Conservation (phyloP, 2,113 vertebrate genomes). For the Callionymus lyra region DNA sequence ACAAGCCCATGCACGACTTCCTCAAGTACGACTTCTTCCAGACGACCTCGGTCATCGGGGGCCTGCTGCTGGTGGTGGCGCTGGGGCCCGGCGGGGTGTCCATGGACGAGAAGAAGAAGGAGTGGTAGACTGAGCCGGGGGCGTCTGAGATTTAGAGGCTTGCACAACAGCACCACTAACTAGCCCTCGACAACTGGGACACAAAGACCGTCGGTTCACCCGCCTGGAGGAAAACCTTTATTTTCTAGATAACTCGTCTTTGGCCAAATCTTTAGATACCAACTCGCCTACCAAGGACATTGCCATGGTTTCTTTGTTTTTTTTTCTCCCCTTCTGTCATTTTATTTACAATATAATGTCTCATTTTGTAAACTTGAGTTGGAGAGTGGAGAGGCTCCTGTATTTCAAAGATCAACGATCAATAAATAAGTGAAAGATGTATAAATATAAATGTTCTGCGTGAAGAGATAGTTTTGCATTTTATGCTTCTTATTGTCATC, state of each 20-base stretch:
- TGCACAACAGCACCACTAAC: slow-evolving; percentile 41
- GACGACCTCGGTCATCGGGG: slow-evolving; percentile 95
- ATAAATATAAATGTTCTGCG: slow-evolving; percentile 14
- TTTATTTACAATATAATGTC: slow-evolving; percentile 12
- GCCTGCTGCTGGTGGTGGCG: slow-evolving; percentile 89
- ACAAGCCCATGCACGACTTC: slow-evolving; percentile 99
- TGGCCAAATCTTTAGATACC: slow-evolving; percentile 27
- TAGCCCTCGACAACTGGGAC: slow-evolving; percentile 42
- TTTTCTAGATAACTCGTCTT: slow-evolving; percentile 10
- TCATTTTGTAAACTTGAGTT: slow-evolving; percentile 8
- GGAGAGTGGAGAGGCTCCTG: slow-evolving; percentile 8
- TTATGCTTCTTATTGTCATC: no score
- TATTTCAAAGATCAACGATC: slow-evolving; percentile 23
- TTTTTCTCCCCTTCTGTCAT: slow-evolving; percentile 14
- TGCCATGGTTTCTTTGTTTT: slow-evolving; percentile 8
- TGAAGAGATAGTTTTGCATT: no score
- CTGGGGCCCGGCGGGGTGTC: slow-evolving; percentile 95
- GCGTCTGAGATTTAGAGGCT: slow-evolving; percentile 11
- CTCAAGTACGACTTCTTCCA: slow-evolving; percentile 99
- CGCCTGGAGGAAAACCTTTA: slow-evolving; percentile 22
- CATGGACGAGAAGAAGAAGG: slow-evolving; percentile 99
- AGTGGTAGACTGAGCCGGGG: slow-evolving; percentile 71
- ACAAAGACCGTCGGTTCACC: slow-evolving; percentile 36
- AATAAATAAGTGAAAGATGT: slow-evolving; percentile 2
- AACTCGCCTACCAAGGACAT: slow-evolving; percentile 8